Evolutionary conservation across 2,888 invertebrate genomes (phyloP), one percentile per base, ranked within the genome.

Genomic region (Malacosoma neustria): DNA sequence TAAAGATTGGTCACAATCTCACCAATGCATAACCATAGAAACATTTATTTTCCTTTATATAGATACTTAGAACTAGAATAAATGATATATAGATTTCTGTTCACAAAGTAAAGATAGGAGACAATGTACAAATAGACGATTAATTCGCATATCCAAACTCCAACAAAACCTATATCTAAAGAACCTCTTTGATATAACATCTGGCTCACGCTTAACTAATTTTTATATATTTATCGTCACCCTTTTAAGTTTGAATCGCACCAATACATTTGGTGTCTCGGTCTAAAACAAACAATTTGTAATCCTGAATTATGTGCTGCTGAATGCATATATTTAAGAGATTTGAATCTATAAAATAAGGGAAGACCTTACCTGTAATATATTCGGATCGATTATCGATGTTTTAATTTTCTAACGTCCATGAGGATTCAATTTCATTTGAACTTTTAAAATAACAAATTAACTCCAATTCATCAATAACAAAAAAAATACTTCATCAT

Each of bases 221-320:
- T 49, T 55, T 75, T 64, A 60, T 61, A 67, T 79, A 79, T 82
- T 79, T 81, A 81, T 84, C 80, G 49, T 67, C 72, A 80, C 67
- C 73, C 77, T 82, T 82, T 81, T 80, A 80, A 73, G 79, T 77
- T 80, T 73, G 60, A 76, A 79, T 79, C 80, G 68, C 73, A 61
- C 76, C 82, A 77, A 82, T 82, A 75, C 79, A 68, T 82, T 82
- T 67, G 62, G 67, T 77, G 82, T 81, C 82, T 59, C 73, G 57
- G 57, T 76, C 76, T 85, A 82, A 85, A 84, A 84, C 82, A 84
- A 85, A 84, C 81, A 82, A 85, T 85, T 85, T 84, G 85, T 85
- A 84, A 76, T 68, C 71, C 81, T 84, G 85, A 85, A 80, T 85
- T 84, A 84, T 85, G 79, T 71, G 76, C 80, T 70, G 82, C 75